phyloP scores from a whole-genome alignment of 1,140 invertebrate species.

The Leptinotarsa defecta region DNA sequence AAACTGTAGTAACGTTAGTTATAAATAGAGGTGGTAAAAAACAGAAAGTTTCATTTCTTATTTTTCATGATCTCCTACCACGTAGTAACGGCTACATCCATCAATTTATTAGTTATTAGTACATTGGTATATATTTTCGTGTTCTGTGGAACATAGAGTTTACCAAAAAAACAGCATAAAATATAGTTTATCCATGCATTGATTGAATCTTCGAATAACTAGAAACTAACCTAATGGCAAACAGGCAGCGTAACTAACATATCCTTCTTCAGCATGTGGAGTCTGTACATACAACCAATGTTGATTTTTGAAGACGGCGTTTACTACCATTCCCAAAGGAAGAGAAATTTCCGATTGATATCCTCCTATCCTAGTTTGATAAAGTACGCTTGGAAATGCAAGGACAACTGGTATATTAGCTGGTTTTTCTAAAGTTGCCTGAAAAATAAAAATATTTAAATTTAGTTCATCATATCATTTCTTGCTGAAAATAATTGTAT shows the following conservation, averaged over 20 bases:
- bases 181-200: background rate
- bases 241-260: constrained; percentile 75
- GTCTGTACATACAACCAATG: constrained; percentile 84
- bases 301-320: constrained; percentile 82
- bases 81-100: too few species aligned
- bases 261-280: constrained; percentile 77
- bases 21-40: too few species aligned
- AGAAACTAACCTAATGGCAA: constrained; percentile 69
- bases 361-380: constrained; percentile 71
- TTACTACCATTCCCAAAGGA: constrained; percentile 81
- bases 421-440: constrained; percentile 73
- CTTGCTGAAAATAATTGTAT: too few species aligned
- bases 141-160: too few species aligned
- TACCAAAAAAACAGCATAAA: background rate
- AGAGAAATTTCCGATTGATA: constrained; percentile 71
- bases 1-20: too few species aligned
- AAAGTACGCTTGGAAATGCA: constrained; percentile 73
- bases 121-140: too few species aligned
- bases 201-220: background rate
- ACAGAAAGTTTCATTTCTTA: too few species aligned
- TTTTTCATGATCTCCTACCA: too few species aligned
- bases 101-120: too few species aligned
- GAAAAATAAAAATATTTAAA: constrained; percentile 42
- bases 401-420: constrained; percentile 82
- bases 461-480: too few species aligned